A percentile compares a stretch with the other conserved stretches of the same genome.
Conservation (phyloP, 2,797 vertebrate species). For the Fundulus diaphanus region DNA sequence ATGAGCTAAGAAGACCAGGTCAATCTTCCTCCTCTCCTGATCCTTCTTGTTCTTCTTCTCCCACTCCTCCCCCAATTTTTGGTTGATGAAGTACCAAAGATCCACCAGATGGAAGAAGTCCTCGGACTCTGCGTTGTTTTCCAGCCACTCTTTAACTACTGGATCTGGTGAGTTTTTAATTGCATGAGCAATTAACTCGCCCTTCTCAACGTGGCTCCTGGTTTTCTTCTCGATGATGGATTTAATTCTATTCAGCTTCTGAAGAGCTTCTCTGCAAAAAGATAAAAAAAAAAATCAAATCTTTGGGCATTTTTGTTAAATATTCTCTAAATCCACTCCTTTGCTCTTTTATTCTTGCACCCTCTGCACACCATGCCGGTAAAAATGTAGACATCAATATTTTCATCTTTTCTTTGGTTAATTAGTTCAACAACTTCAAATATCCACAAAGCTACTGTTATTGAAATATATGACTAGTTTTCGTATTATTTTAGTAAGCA, state of each 20-base stretch:
- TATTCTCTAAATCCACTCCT: neutral
- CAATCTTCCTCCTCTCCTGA: neutral
- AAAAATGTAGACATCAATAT: neutral
- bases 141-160: neutral
- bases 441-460: neutral
- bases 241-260: neutral
- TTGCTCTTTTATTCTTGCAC: neutral
- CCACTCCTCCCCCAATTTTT: neutral
- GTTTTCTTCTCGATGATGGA: neutral
- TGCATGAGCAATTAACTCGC: neutral
- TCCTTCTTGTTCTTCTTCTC: neutral
- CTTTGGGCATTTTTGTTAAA: neutral
- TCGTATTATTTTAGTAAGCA: too few relatives aligned
- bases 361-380: too few relatives aligned
- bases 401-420: neutral
- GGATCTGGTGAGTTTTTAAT: neutral
- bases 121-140: neutral
- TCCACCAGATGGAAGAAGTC: constrained; percentile 8
- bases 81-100: neutral
- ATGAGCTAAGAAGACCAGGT: constrained; percentile 5
- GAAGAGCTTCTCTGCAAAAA: constrained; percentile 4
- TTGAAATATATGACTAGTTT: too few relatives aligned
- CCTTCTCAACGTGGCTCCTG: neutral
- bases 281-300: neutral
- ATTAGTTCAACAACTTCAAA: neutral